phyloP scores from a whole-genome alignment of 1,140 invertebrate genomes.

The Semibalanus balanoides region DNA sequence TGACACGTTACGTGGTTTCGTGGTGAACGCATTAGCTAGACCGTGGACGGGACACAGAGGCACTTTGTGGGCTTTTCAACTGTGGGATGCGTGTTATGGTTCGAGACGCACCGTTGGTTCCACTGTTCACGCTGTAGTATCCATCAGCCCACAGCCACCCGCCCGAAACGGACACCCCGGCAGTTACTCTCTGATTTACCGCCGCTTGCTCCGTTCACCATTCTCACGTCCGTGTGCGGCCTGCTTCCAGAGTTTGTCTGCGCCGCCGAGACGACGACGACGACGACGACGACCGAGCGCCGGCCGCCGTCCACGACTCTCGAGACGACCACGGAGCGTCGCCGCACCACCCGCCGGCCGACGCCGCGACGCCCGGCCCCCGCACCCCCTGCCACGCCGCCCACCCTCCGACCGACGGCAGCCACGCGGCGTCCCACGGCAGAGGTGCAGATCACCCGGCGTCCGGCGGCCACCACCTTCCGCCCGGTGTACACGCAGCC shows the following conservation, averaged over 20 bases:
- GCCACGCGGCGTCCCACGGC: background rate
- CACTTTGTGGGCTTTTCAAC: background rate
- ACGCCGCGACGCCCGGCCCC: background rate
- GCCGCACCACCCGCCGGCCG: background rate
- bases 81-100: background rate
- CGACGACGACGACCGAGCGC: background rate
- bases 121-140: background rate
- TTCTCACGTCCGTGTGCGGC: no score
- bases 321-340: constrained; percentile 3
- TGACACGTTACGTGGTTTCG: no score
- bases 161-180: background rate
- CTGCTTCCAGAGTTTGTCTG: background rate
- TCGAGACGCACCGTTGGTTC: background rate
- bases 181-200: no score
- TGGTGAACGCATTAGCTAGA: no score
- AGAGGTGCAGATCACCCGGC: constrained; percentile 6
- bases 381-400: constrained; percentile 1
- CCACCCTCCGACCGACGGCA: background rate
- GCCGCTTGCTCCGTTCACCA: no score
- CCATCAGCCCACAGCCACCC: background rate
- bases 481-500: background rate
- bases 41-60: no score
- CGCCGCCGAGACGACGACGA: background rate
- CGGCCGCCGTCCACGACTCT: background rate
- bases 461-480: constrained; percentile 7